Conservation (phyloP, 2,888 invertebrate genomes). For the Rhagium mordax region DNA sequence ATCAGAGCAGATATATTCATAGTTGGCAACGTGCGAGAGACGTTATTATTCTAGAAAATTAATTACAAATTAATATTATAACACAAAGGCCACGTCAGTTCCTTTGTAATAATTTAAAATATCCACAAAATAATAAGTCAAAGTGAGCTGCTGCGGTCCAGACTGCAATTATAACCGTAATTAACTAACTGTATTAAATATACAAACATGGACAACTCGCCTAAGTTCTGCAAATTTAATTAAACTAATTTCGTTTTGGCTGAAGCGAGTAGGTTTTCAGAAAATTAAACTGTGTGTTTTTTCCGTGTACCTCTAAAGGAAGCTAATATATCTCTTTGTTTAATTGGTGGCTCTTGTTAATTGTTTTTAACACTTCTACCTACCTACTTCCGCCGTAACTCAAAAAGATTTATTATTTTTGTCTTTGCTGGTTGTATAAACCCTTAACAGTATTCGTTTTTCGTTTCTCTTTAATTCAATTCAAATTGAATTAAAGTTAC, state of each 20-base stretch:
- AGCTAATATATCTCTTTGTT: constrained; percentile 23
- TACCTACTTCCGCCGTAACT: not conserved
- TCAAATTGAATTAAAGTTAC: constrained; percentile 20
- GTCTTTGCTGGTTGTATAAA: constrained; percentile 8
- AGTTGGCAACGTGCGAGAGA: no score
- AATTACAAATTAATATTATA: no score
- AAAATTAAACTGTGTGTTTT: constrained; percentile 5
- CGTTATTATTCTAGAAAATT: no score
- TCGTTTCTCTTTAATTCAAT: constrained; percentile 7
- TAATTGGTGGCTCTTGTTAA: constrained; percentile 22
- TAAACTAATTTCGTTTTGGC: not conserved
- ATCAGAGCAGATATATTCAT: no score
- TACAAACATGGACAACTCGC: not conserved
- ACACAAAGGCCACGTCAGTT: no score
- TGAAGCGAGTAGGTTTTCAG: constrained; percentile 1
- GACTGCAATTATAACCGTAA: not conserved
- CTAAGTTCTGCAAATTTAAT: not conserved
- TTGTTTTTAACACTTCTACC: constrained; percentile 21
- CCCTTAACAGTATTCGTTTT: constrained; percentile 6
- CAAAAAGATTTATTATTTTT: constrained; percentile 30
- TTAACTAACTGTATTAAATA: not conserved
- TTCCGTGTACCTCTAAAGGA: not conserved
- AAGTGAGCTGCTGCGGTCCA: not conserved
- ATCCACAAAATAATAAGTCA: no score
- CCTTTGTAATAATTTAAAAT: no score